Base-by-base conservation (phyloP, 2,797 vertebrate species). In the Lutjanus argentimaculatus region DNA sequence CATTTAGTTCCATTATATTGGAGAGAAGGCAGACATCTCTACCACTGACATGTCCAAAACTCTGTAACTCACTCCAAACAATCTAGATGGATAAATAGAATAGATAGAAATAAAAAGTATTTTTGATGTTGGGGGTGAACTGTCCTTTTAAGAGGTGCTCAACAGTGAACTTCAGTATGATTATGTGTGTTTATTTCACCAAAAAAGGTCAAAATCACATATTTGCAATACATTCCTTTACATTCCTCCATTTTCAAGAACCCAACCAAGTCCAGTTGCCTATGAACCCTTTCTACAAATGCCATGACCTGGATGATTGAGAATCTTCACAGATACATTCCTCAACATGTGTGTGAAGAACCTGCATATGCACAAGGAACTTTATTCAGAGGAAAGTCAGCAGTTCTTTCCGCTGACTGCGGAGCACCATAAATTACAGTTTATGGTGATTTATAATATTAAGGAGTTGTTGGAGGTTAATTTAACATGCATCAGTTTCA, bases 361-460 rank as follows among this genome's bases (percentile, higher is more conserved):
- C 14, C n/a, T 58, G 57, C 36, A 45, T 61, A 53, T 40, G 46
- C 30, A 57, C 13, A 49, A 56, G 1, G 16, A 16, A 3, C 62
- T 8, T n/a, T 9, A 67, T 16, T 67, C 21, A 72, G 58, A 72
- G 21, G 51, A 19, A 72, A 55, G 51, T 67, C 56, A 75, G 40
- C 36, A 51, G 25, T 25, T 64, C 16, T 56, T 25, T 67, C 22
- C 0, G 1, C 59, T 71, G 61, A 68, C 45, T 45, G 4, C 45
- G 22, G 52, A 58, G 52, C 51, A 21, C 65, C 58, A 42, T 43
- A 62, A 56, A 70, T 79, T 8, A 42, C 65, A 53, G 25, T 46
- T 68, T 16, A 58, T 40, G 21, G 8, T 22, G 74, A 68, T 58
- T 82, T 42, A 30, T 9, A 19, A 40, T 59, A 57, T 7, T 16